Conservation (phyloP, 2,888 invertebrate species). For the Agonum fuliginosum region DNA sequence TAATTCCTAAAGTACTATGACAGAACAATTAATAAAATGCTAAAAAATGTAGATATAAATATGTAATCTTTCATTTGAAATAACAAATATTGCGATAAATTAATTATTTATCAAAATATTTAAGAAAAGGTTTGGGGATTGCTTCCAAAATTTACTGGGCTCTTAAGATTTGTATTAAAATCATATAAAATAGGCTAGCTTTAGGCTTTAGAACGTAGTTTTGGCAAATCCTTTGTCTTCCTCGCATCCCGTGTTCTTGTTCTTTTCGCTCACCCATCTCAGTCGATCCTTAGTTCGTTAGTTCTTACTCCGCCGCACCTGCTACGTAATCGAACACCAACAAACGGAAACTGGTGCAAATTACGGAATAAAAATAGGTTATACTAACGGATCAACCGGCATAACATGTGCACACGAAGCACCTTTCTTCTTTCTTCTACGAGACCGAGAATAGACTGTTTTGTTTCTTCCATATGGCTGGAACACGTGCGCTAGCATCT, state of each 20-base stretch:
- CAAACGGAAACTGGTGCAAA: slow-evolving; percentile 53
- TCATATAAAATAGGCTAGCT: background rate
- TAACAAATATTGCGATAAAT: no score
- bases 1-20: no score
- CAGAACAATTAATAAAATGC: no score
- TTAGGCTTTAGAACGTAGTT: background rate
- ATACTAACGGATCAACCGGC: slow-evolving; percentile 32
- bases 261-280: background rate
- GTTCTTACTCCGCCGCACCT: slow-evolving; percentile 36
- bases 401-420: slow-evolving; percentile 15
- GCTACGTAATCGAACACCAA: slow-evolving; percentile 40
- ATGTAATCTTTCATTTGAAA: no score
- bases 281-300: slow-evolving; percentile 14
- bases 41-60: no score
- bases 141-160: background rate
- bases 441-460: background rate
- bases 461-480: slow-evolving; percentile 5
- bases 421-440: slow-evolving; percentile 42
- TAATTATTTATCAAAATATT: no score
- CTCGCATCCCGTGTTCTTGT: background rate
- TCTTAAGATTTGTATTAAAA: no score
- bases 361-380: slow-evolving; percentile 45
- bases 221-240: background rate
- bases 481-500: slow-evolving; percentile 1
- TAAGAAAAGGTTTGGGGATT: background rate